Evolutionary conservation across 2,888 invertebrate genomes (phyloP).

Genomic region (Ptychoptera contaminata): DNA sequence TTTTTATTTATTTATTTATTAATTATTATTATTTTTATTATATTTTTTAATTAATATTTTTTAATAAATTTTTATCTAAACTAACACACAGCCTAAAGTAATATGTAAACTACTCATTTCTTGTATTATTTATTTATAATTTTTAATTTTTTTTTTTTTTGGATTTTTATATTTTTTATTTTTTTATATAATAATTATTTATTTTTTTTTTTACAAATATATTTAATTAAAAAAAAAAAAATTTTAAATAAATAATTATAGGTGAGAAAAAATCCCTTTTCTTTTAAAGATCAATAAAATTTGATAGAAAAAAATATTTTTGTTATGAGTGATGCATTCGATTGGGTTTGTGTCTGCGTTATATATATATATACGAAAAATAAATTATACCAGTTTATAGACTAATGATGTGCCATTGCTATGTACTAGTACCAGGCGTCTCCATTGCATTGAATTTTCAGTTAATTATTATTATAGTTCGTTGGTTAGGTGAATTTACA

Average conservation of each 20-base stretch:
- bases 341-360: not conserved
- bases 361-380: not conserved
- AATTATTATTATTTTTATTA: not conserved
- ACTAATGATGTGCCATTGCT: too few species aligned
- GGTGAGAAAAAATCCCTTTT: not conserved
- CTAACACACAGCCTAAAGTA: slow-evolving; percentile 5
- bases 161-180: not conserved
- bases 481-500: too few species aligned
- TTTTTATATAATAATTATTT: slow-evolving; percentile 2
- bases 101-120: slow-evolving; percentile 1
- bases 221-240: slow-evolving; percentile 1
- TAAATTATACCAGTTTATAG: too few species aligned
- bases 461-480: too few species aligned
- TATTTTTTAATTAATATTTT: not conserved
- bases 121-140: not conserved
- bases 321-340: not conserved
- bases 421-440: too few species aligned
- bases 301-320: not conserved
- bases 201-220: slow-evolving; percentile 1
- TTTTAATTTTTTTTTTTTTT: slow-evolving; percentile 3
- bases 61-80: slow-evolving; percentile 1
- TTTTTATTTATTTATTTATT: not conserved
- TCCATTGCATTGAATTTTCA: too few species aligned
- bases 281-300: not conserved
- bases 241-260: not conserved